Percentiles rank a stretch among this genome's conserved stretches.
Evolutionary conservation across 2,113 vertebrate genomes (phyloP).

Genomic region (Forbesichthys papilliferus): DNA sequence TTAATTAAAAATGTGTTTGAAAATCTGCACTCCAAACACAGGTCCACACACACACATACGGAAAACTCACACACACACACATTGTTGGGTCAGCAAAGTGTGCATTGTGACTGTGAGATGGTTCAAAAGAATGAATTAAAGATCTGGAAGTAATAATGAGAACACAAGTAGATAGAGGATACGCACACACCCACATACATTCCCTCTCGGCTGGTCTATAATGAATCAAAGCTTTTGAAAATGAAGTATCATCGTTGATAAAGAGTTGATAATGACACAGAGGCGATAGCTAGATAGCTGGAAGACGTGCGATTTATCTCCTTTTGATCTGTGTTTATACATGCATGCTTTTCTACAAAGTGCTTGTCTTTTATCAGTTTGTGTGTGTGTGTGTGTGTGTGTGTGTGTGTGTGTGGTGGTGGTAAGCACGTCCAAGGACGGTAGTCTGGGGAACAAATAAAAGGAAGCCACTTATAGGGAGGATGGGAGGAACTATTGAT

Average conservation of each 20-base stretch:
- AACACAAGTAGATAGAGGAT: neutral
- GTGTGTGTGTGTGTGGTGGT: slow-evolving; percentile 1
- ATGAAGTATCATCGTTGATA: slow-evolving; percentile 26
- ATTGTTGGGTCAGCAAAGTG: neutral
- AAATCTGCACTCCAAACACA: slow-evolving; percentile 8
- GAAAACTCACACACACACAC: neutral
- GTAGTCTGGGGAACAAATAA: no score
- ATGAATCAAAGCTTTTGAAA: slow-evolving; percentile 41
- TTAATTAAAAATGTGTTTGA: slow-evolving; percentile 35
- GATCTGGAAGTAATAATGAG: slow-evolving; percentile 6
- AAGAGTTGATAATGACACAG: slow-evolving; percentile 30
- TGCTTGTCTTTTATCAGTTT: slow-evolving; percentile 10
- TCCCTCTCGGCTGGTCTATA: slow-evolving; percentile 13
- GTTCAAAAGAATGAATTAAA: slow-evolving; percentile 24
- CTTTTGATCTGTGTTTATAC: slow-evolving; percentile 14
- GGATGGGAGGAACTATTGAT: no score
- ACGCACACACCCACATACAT: neutral
- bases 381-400: slow-evolving; percentile 10
- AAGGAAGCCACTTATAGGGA: no score
- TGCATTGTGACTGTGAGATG: slow-evolving; percentile 2
- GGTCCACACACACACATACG: neutral
- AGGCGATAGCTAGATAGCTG: slow-evolving; percentile 17
- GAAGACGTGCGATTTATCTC: slow-evolving; percentile 1
- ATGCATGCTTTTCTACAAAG: neutral
- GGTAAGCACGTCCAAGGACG: no score